Evolutionary conservation across 2,113 vertebrate species (phyloP).

Genomic region (Aegypius monachus): DNA sequence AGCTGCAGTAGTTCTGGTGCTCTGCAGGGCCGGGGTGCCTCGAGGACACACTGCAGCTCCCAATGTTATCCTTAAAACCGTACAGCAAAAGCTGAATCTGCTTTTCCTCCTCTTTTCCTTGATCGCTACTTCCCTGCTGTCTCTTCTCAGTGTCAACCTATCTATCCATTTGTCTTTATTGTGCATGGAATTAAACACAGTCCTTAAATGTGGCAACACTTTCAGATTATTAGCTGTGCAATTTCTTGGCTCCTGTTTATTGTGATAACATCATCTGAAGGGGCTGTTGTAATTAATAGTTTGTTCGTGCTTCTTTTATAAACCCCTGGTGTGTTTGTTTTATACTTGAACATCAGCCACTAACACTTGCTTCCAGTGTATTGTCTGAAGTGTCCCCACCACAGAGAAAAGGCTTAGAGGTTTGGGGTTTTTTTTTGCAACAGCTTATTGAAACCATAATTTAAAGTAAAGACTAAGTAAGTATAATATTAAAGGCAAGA

Average conservation of each 20-base stretch:
- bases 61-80: background rate
- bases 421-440: background rate
- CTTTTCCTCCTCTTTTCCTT: background rate
- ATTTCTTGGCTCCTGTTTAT: background rate
- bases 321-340: background rate
- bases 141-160: background rate
- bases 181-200: background rate
- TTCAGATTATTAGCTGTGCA: conserved; percentile 24
- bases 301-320: background rate
- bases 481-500: background rate
- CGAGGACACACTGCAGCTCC: background rate
- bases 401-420: background rate
- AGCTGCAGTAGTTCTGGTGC: background rate
- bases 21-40: background rate
- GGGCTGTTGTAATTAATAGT: background rate
- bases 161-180: background rate
- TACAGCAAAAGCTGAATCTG: background rate
- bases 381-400: background rate
- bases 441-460: conserved; percentile 8
- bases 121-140: background rate
- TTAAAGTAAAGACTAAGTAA: background rate
- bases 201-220: background rate
- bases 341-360: background rate
- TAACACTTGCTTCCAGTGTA: background rate
- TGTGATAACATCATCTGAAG: conserved; percentile 13